Evolutionary conservation across 2,888 invertebrate species (phyloP), one percentile per base, ranked within the genome.

Genomic region (Saturnia pavonia): DNA sequence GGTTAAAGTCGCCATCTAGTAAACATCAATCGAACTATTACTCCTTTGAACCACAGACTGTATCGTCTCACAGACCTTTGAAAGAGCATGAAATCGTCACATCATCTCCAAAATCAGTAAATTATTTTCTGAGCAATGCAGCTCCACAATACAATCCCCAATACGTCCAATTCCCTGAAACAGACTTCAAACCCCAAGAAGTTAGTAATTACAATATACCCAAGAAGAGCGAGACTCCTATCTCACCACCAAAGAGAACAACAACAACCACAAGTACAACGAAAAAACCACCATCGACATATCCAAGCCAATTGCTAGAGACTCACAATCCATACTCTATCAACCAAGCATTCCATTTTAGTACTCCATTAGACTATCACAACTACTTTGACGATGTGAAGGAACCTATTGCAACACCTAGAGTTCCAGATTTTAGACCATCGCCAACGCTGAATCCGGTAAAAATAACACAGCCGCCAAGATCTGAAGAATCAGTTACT

Each of bases 321-420:
- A 94, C 94, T 16, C 94, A 94, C 71, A 94, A 94, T 75, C 94
- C 94, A 1, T 94, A 91, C 76, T 92, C 92, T 0, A 94, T 94
- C 70, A 94, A 94, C 75, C 94, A 94, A 77, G 94, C 92, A 0
- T 94, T 94, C 83, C 91, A 92, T 77, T 91, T 91, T 72, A 94
- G 91, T 77, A 93, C 93, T 69, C 93, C 94, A 9, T 80, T 92
- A 72, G 94, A 93, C 73, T 91, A 93, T 75, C 91, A 91, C 70
- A 90, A 83, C 72, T 90, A 88, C 75, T 89, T 88, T 43, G 92
- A 94, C 34, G 93, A 93, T 67, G 82, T 85, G 63, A 91, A 91
- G 77, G 90, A 90, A 73, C 83, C 88, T 19, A 80, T 85, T 60
- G 81, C 81, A 1, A 85, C 84, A 45, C 83, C 87, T 73, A 85